phyloP scores from a whole-genome alignment of 2,113 vertebrate species.

The Arothron firmamentum region DNA sequence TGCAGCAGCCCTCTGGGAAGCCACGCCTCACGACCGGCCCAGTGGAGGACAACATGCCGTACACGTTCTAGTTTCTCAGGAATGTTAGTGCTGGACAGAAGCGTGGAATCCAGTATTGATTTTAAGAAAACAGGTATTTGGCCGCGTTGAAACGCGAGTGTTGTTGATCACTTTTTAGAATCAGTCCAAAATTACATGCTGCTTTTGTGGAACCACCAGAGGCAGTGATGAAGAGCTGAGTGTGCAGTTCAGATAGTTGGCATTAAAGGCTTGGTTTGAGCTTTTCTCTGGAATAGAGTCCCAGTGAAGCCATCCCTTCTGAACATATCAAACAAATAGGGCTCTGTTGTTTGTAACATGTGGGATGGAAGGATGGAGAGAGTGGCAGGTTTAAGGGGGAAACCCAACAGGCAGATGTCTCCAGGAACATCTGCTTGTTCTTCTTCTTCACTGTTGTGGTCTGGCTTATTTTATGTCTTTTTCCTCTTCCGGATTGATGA shows the following conservation, averaged over 20 bases:
- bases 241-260: not conserved
- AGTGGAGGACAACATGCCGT: not conserved
- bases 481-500: slow-evolving; percentile 24
- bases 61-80: not conserved
- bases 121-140: not conserved
- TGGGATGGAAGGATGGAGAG: slow-evolving; percentile 49
- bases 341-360: slow-evolving; percentile 44
- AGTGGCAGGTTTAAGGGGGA: slow-evolving; percentile 43
- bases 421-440: slow-evolving; percentile 38
- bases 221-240: not conserved
- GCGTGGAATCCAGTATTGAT: not conserved
- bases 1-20: not conserved
- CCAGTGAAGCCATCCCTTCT: slow-evolving; percentile 27
- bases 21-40: not conserved
- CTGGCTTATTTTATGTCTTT: slow-evolving; percentile 37
- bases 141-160: not conserved
- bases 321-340: slow-evolving; percentile 51
- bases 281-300: slow-evolving; percentile 17
- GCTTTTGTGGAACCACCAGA: not conserved
- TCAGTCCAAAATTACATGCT: not conserved
- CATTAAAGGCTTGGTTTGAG: slow-evolving; percentile 2
- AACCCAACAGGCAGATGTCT: slow-evolving; percentile 29
- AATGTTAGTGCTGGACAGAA: slow-evolving; percentile 4
- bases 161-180: not conserved
- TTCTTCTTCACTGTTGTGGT: slow-evolving; percentile 13